phyloP scores from a whole-genome alignment of 2,113 vertebrate genomes.

The Nannobrachium achirus region DNA sequence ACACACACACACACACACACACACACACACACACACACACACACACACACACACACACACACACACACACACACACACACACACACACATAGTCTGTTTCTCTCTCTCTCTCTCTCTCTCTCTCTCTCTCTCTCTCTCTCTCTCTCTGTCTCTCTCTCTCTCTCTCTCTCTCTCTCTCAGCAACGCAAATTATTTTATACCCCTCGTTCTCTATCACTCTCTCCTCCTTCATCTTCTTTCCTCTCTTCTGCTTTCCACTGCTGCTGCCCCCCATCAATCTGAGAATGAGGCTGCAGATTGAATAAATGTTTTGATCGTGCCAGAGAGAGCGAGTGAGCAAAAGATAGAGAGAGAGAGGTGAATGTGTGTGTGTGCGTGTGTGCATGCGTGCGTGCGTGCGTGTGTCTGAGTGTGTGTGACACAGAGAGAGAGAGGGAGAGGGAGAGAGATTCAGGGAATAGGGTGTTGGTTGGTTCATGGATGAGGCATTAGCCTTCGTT shows the following conservation, averaged over 20 bases:
- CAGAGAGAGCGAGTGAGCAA: slow-evolving; percentile 28
- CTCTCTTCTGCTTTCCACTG: slow-evolving; percentile 35
- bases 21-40: too few species aligned
- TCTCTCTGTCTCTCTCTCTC: slow-evolving; percentile 9
- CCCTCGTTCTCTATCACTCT: slow-evolving; percentile 4
- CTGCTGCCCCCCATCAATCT: slow-evolving; percentile 38
- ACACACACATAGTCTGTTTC: slow-evolving; percentile 14
- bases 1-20: too few species aligned
- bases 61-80: too few species aligned
- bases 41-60: too few species aligned
- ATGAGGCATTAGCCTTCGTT: slow-evolving; percentile 58
- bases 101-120: background rate
- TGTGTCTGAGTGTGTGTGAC: too few species aligned
- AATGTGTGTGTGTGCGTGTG: too few species aligned
- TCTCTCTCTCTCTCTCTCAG: slow-evolving; percentile 13
- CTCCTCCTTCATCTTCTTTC: slow-evolving; percentile 34
- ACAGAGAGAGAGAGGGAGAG: background rate
- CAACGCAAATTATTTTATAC: background rate
- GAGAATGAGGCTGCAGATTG: slow-evolving; percentile 60
- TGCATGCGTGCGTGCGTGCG: too few species aligned
- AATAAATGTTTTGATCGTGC: slow-evolving; percentile 72
- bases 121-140: background rate
- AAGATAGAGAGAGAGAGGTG: slow-evolving; percentile 25
- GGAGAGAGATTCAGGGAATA: slow-evolving; percentile 47
- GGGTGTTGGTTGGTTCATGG: slow-evolving; percentile 50